phyloP scores from a whole-genome alignment of 1,140 invertebrate species.

The Eumeta japonica region DNA sequence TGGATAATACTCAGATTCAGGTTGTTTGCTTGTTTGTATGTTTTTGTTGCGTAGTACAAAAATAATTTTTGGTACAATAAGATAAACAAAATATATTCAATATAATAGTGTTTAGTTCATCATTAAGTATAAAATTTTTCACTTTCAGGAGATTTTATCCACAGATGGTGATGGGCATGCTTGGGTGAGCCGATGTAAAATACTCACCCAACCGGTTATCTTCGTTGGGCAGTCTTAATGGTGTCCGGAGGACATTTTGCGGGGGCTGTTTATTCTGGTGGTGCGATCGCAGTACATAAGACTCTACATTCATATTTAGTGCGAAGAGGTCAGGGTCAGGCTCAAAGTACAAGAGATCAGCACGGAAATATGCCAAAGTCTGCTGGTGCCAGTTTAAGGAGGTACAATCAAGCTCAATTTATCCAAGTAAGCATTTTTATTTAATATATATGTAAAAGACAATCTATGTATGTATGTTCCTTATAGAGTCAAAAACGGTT shows the following conservation, averaged over 20 bases:
- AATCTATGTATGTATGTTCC: background rate
- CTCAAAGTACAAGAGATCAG: constrained; percentile 72
- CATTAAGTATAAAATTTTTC: too few species aligned
- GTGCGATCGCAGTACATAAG: constrained; percentile 64
- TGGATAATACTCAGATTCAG: too few species aligned
- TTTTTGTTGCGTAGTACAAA: too few species aligned
- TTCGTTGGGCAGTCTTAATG: constrained; percentile 77
- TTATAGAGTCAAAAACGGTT: background rate
- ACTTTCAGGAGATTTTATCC: constrained; percentile 55
- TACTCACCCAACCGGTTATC: constrained; percentile 41
- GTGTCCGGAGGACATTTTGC: constrained; percentile 86
- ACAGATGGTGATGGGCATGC: constrained; percentile 46
- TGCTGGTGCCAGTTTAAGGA: constrained; percentile 76
- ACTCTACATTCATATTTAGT: constrained; percentile 87
- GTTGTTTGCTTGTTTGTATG: too few species aligned
- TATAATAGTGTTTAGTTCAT: too few species aligned
- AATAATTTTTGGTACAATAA: too few species aligned
- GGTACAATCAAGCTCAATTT: constrained; percentile 75
- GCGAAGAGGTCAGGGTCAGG: constrained; percentile 77
- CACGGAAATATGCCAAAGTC: constrained; percentile 70
- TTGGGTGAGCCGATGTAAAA: constrained; percentile 40
- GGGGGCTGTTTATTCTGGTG: constrained; percentile 75
- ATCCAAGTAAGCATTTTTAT: constrained; percentile 56
- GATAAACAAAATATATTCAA: too few species aligned
- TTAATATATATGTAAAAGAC: background rate